Conservation (phyloP, 2,113 vertebrate species). For the Calypte anna region DNA sequence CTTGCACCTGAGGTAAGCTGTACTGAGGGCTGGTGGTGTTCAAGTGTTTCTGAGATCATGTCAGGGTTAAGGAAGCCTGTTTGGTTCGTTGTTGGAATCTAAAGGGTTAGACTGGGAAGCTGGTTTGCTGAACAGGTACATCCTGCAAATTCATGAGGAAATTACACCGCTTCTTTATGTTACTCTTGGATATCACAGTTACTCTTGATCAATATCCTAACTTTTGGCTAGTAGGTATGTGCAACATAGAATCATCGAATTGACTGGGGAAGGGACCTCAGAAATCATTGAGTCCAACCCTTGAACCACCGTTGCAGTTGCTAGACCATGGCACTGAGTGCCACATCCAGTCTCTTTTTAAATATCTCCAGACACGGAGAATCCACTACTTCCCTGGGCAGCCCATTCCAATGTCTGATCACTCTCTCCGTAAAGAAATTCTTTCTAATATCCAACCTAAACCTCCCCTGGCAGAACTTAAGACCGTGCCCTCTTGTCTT, state of each 20-base stretch:
- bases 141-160: background rate
- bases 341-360: too few species aligned
- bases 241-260: background rate
- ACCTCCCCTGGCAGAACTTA: too few species aligned
- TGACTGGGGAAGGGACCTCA: too few species aligned
- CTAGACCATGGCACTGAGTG: too few species aligned
- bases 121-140: accelerated
- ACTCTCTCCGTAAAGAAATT: too few species aligned
- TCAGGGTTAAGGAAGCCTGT: accelerated
- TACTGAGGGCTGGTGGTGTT: background rate
- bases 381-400: too few species aligned
- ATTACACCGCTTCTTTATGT: accelerated
- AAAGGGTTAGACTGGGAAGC: background rate
- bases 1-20: constrained; percentile 91
- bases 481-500: too few species aligned
- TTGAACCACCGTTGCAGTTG: too few species aligned
- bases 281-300: too few species aligned
- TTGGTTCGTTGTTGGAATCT: background rate
- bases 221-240: background rate
- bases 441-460: too few species aligned
- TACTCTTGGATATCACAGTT: background rate
- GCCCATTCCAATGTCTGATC: too few species aligned
- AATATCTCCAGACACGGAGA: too few species aligned
- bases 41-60: accelerated
- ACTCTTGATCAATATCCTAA: background rate